Evolutionary conservation across 2,888 invertebrate genomes (phyloP), one percentile per base, ranked within the genome.

Genomic region (Nysson spinosus): DNA sequence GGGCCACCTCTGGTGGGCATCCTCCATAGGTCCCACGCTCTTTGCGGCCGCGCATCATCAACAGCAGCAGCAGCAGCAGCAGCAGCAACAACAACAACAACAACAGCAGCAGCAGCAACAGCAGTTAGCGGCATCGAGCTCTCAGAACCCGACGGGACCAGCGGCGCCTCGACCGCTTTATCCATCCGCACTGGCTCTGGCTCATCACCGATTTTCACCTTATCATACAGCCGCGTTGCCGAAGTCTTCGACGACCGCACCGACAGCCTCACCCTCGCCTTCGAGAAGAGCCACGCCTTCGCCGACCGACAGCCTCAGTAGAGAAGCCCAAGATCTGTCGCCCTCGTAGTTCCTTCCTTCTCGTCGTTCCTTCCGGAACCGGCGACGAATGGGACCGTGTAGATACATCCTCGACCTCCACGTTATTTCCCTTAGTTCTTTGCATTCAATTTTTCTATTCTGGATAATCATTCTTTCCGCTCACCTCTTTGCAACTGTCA

Each of bases 81-180:
- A 93, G 79, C 92, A 92, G 79, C 81, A 83, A 30, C 83, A 84
- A 4, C 84, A 85, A 19, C 79, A 82, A 37, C 77, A n/a, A n/a
- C n/a, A n/a, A n/a, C n/a, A n/a, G n/a, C n/a, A 78, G 19, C 79
- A 80, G 6, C 89, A 85, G 37, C 92, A 92, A 47, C 93, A 93
- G 78, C 92, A 92, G 79, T 80, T 92, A 42, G 90, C 90, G 0
- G 87, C 88, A 0, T 86, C 88, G 0, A 87, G 87, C 32, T 88
- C 90, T 34, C 76, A 81, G 56, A 75, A 71, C 28, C 67, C 77
- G 3, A 64, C 81, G 44, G 39, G 72, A 32, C 85, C 86, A 3
- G 85, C 85, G 0, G 85, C 87, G 0, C 86, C 87, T 0, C 54
- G 85, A 12, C 85, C 87, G 0, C 77, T 87, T 12, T 87, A 87